Evolutionary conservation across 37 sponge, comb jelly and placozoan species (phyloP), one percentile per base, ranked within the genome.

Genomic region (Ephydatia muelleri): DNA sequence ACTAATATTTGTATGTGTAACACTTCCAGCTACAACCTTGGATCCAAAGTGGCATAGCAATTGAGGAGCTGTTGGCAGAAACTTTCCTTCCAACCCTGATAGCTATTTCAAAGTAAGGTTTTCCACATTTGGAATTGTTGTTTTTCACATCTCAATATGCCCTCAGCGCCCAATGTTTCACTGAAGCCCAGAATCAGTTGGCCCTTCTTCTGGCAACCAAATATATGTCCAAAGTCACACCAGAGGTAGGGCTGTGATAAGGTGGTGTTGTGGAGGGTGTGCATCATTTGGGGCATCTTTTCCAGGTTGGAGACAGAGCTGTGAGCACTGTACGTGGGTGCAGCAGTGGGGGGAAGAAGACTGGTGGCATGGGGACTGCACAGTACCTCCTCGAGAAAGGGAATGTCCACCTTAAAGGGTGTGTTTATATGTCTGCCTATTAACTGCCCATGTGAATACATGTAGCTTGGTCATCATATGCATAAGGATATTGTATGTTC

Each of bases 201-300:
- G 49, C 86, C 26, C 80, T 85, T 21, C 67, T 88, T 49, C 77
- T 90, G 13, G 77, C 85, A 0, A 36, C 80, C 8, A 79, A 82
- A 71, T 92, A 88, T 76, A 75, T 92, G 82, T 73, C 86, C 0
- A 38, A 86, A 28, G 68, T 92, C 76, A 92, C 29, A 68, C 89
- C 93, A 14, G 65, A 78, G 71, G 86, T 86, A 19, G 40, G 75
- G 11, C 37, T 71, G 29, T 43, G 64, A 66, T 22, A 13, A 32
- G 65, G 35, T 25, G 29, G 11, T 37, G 6, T 37, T 4, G 26
- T 57, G 57, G 57, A 11, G 1, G 19, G 57, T 57, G 68, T 69
- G 16, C 30, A 2, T 36, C 28, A 43, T 72, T n/a, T 47, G n/a
- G 30, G 47, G 14, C 31, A 30, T 57, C 22, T 21, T 31, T 32